Evolutionary conservation across 37 sponge, comb jelly and placozoan genomes (phyloP), one percentile per base, ranked within the genome.

Genomic region (Eunapius fragilis): DNA sequence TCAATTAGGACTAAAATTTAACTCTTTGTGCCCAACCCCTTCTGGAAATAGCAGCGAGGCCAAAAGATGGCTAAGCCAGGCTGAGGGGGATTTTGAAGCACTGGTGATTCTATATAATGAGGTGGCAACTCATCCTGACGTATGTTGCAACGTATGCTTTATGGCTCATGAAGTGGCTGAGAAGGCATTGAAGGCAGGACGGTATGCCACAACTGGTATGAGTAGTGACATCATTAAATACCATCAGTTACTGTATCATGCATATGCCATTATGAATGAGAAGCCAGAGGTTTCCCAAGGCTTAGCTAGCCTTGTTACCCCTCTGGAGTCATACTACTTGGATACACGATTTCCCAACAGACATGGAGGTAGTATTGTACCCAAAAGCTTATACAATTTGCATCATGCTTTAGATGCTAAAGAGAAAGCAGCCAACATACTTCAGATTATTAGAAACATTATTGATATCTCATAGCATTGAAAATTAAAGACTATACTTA

Each of bases 301-400:
- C 10, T 76, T 87, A 45, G 73, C 41, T 68, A 17, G 23, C 10
- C 67, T 69, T 2, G 68, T 68, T 24, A 2, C 30, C 12, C 82
- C 82, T 28, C 75, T 89, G 79, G 90, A 84, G 26, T 67, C 7
- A 47, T 89, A 80, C 70, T 89, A 89, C 31, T 30, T 85, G 11
- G 75, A 79, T 38, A 79, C 90, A 41, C 41, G 85, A 25, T 89
- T 70, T 74, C 90, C 90, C 14, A 84, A 89, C 27, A 68, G 70
- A 14, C 68, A 35, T 24, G 70, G 70, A 35, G 50, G 33, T 31
- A 25, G 13, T 3, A 36, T 23, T 73, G 74, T 72, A 13, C 90
- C 90, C 25, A 37, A 81, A 32, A 81, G 79, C 26, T 9, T 31
- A 41, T 90, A 49, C 49, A 27, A 25, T 12, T 25, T 11, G 32